Percentiles rank a stretch among this genome's conserved stretches.
Evolutionary conservation across 2,888 invertebrate species (phyloP).

Genomic region (Campaea margaritaria): DNA sequence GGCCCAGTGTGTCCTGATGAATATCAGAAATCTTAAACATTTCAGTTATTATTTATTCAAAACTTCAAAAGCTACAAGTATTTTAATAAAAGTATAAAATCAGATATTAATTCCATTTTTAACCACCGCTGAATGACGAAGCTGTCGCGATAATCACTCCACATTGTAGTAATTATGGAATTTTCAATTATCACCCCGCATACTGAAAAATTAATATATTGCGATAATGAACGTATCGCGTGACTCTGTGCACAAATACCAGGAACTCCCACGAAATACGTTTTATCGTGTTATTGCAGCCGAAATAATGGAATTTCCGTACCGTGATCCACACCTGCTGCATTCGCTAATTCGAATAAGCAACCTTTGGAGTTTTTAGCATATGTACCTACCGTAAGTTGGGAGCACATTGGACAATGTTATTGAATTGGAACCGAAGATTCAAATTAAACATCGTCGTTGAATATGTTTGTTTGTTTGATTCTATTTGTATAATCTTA

Average conservation of each 20-base stretch:
- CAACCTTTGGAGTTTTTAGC: constrained; percentile 2
- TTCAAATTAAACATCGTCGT: neutral
- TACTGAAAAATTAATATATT: constrained; percentile 24
- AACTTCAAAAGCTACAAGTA: too few species aligned
- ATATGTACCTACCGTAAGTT: neutral
- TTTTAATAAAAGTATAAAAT: too few species aligned
- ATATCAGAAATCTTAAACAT: too few species aligned
- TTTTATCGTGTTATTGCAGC: constrained; percentile 27
- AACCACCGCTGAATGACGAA: too few species aligned
- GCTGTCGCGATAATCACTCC: too few species aligned
- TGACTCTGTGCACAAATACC: constrained; percentile 47
- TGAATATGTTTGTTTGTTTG: neutral
- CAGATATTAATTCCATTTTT: too few species aligned
- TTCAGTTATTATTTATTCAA: too few species aligned
- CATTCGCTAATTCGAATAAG: neutral
- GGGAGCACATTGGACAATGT: neutral
- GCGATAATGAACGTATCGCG: constrained; percentile 54
- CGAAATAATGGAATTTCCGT: constrained; percentile 31
- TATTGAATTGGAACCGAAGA: neutral
- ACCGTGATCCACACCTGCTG: constrained; percentile 9
- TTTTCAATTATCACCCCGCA: constrained; percentile 16
- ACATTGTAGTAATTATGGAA: constrained; percentile 1
- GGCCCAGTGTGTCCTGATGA: too few species aligned
- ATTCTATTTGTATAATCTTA: too few species aligned
- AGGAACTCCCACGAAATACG: constrained; percentile 26